These are phyloP conservation scores for Orthosia gothica DNA, from an alignment of 2,888 invertebrate species.

Conservation along the genomic window DNA sequence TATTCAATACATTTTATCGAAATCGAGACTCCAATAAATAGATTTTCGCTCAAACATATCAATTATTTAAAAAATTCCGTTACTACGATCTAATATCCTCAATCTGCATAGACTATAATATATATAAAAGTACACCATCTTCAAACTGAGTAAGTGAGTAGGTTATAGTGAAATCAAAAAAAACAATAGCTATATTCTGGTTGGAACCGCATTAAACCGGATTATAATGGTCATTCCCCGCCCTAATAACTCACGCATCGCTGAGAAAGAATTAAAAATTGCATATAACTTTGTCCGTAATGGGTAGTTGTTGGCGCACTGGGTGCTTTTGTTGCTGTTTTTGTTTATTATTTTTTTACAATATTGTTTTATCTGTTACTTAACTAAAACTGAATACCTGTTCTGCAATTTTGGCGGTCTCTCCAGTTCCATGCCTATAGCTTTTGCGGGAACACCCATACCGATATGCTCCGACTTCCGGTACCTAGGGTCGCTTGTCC, in stretches of 20 bases:
- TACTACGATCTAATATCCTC: too few relatives aligned
- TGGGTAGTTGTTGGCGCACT: slow-evolving; percentile 58
- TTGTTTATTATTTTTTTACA: background rate
- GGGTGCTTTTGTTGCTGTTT: slow-evolving; percentile 31
- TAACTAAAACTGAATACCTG: too few relatives aligned
- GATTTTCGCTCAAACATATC: background rate
- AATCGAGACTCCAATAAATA: too few relatives aligned
- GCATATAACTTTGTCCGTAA: slow-evolving; percentile 65
- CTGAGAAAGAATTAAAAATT: slow-evolving; percentile 67
- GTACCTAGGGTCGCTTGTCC: too few relatives aligned
- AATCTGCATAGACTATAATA: background rate
- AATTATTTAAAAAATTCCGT: background rate
- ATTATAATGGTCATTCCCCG: slow-evolving; percentile 62
- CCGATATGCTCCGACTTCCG: too few relatives aligned
- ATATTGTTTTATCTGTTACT: too few relatives aligned
- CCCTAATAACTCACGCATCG: slow-evolving; percentile 67
- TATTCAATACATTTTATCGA: too few relatives aligned
- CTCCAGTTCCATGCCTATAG: too few relatives aligned
- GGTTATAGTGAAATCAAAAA: slow-evolving; percentile 42
- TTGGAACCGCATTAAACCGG: slow-evolving; percentile 50
- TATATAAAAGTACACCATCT: slow-evolving; percentile 4
- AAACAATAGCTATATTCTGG: slow-evolving; percentile 56
- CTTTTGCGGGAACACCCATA: too few relatives aligned
- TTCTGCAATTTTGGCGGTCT: too few relatives aligned
- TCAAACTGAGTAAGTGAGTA: background rate